These are phyloP conservation scores for Gallirallus australis DNA, from an alignment of 2,797 vertebrate genomes.

Conservation along the genomic window DNA sequence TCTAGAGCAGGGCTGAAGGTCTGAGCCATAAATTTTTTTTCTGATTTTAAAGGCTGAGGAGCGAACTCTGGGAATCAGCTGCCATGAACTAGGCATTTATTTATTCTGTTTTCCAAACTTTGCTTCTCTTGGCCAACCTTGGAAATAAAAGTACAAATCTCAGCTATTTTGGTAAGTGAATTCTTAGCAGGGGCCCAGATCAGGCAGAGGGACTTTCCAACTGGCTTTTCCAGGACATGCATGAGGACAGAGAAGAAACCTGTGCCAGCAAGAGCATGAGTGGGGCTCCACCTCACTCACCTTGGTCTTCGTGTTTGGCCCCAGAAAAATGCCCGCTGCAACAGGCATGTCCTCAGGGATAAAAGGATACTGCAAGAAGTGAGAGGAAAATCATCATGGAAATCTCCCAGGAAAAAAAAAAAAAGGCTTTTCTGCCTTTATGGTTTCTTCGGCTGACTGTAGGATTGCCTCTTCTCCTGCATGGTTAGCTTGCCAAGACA, in stretches of 20 bases:
- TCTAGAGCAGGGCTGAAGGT: background rate
- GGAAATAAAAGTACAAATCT: constrained; percentile 10
- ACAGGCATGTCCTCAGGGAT: background rate
- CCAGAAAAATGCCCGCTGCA: background rate
- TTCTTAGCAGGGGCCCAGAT: background rate
- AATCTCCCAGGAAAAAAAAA: background rate
- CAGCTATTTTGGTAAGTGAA: background rate
- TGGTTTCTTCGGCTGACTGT: background rate
- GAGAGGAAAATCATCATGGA: background rate
- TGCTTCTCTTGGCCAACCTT: background rate
- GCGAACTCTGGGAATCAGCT: background rate
- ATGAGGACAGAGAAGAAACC: background rate
- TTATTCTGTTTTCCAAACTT: background rate
- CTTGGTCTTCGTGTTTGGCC: background rate
- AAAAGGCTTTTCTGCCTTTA: background rate
- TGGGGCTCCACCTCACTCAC: background rate
- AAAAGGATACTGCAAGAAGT: background rate
- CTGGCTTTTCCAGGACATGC: background rate
- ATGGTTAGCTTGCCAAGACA: background rate
- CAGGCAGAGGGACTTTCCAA: background rate
- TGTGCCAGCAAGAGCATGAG: background rate
- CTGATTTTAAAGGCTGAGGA: background rate
- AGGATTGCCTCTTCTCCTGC: rapidly evolving
- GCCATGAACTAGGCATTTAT: background rate
- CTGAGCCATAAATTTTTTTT: background rate